Conservation (phyloP, 2,113 vertebrate species). For the Pterocles orientalis region DNA sequence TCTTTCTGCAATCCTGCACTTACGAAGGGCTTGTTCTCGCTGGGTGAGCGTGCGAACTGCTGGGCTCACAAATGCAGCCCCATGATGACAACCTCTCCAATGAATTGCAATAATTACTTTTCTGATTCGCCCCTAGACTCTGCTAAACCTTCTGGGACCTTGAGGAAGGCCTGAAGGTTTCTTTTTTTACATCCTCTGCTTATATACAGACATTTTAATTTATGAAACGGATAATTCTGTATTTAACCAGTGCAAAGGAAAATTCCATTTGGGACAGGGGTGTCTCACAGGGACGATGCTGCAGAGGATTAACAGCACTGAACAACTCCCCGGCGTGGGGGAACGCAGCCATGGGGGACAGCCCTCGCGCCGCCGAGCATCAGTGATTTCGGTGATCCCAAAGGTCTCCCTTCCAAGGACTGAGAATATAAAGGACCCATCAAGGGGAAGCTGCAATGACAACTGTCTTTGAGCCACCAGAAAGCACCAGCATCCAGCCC, state of each 20-base stretch:
- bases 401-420: background rate
- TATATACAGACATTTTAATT: background rate
- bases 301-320: background rate
- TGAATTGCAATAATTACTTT: slow-evolving; percentile 48
- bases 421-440: background rate
- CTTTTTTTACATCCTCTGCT: background rate
- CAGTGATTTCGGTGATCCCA: background rate
- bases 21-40: background rate
- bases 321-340: fast-evolving
- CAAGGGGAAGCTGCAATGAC: background rate
- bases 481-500: background rate
- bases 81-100: background rate
- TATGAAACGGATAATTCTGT: background rate
- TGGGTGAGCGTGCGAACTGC: background rate
- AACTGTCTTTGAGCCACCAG: background rate
- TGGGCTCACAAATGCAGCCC: background rate
- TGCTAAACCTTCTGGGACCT: slow-evolving; percentile 10
- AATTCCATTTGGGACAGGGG: background rate
- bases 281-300: background rate
- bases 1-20: background rate
- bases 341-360: fast-evolving
- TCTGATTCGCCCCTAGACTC: background rate
- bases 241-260: slow-evolving; percentile 5
- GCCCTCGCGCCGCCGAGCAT: background rate
- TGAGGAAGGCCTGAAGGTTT: background rate